Evolutionary conservation across 2,797 vertebrate genomes (phyloP).

Genomic region (Eospalax fontanierii): DNA sequence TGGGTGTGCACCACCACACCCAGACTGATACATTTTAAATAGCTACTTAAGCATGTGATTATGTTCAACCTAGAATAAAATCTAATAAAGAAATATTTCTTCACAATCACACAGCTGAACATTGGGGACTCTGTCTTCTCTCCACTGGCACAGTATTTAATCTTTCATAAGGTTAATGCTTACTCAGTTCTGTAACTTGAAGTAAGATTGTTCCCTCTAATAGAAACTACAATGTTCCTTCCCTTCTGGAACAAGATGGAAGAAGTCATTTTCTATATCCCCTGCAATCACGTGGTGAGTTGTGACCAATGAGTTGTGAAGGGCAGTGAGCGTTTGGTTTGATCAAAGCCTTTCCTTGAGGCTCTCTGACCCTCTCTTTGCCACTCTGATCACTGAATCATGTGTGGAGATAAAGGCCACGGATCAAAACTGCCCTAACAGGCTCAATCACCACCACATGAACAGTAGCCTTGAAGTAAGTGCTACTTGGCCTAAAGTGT

Average conservation of each 20-base stretch:
- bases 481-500: neutral
- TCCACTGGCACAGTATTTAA: neutral
- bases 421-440: neutral
- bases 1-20: too few species aligned
- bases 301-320: neutral
- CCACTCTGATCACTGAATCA: neutral
- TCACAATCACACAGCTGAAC: constrained; percentile 7
- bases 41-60: neutral
- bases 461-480: neutral
- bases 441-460: neutral
- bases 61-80: neutral
- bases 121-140: neutral
- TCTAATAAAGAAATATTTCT: neutral
- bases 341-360: neutral
- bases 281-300: neutral
- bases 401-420: neutral
- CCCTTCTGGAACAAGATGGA: neutral
- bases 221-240: neutral
- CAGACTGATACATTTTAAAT: constrained; percentile 14
- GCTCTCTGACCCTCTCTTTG: neutral
- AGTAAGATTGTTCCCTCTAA: neutral
- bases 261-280: neutral
- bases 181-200: neutral
- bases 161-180: neutral
- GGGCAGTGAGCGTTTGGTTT: neutral